Evolutionary conservation across 2,797 vertebrate genomes (phyloP), one percentile per base, ranked within the genome.

Genomic region (Discoglossus pictus): DNA sequence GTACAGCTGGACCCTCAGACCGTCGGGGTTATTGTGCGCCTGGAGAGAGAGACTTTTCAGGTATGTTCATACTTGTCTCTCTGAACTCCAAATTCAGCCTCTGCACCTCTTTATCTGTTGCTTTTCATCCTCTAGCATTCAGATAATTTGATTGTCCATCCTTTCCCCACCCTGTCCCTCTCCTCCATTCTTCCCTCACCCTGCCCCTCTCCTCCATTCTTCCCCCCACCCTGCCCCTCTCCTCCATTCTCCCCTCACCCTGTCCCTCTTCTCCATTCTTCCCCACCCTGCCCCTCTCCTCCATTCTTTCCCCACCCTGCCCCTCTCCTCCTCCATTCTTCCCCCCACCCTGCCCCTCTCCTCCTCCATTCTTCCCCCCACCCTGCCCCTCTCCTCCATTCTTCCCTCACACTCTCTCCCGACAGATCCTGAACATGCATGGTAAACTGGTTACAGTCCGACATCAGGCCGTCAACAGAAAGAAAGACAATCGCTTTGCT

Each of bases 21-120:
- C 0, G 93, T 96, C 0, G 96, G 96, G 0, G 95, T 98, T 47
- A 98, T 98, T 0, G 95, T 98, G 2, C 83, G 96, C 0, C 87
- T 98, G 21, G 96, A 98, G 83, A 81, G 95, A 7, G 96, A 98
- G 71, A 98, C 96, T 0, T 98, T 98, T 77, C 96, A 98, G 94
- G 96, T 97, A 36, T 21, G 76, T 61, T 1, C 7, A 20, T 4
- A 10, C 1, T 1, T 2, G 1, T 7, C 7, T 3, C 1, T 6
- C 27, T 15, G 16, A 3, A 17, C n/a, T 0, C n/a, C n/a, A n/a
- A n/a, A n/a, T n/a, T n/a, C n/a, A n/a, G n/a, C n/a, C n/a, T n/a
- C n/a, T n/a, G n/a, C n/a, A n/a, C n/a, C n/a, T n/a, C n/a, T n/a
- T n/a, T n/a, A n/a, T n/a, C n/a, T n/a, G n/a, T n/a, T n/a, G n/a